These are phyloP conservation scores for Puffinus mauretanicus DNA, from an alignment of 2,113 vertebrate genomes.

Conservation along the genomic window DNA sequence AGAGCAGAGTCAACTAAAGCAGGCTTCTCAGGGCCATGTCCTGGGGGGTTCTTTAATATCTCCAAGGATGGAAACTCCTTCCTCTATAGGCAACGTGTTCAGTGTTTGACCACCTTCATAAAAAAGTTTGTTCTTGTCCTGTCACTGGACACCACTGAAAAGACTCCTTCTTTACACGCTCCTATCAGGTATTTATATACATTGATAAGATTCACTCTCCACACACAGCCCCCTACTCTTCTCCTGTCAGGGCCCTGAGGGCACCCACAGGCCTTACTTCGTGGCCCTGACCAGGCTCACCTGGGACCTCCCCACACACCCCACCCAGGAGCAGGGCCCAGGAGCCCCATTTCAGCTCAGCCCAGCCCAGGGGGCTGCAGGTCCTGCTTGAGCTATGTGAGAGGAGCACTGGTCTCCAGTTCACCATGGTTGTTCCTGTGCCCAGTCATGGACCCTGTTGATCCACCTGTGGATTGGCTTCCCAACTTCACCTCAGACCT, in stretches of 20 bases:
- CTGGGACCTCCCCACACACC: background rate
- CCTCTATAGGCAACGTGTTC: background rate
- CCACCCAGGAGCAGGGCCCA: background rate
- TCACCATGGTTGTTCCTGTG: background rate
- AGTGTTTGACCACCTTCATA: background rate
- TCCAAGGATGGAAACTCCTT: background rate
- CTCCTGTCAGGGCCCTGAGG: too few relatives aligned
- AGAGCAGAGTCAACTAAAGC: background rate
- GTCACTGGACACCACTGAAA: background rate
- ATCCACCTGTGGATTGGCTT: background rate
- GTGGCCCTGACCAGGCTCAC: background rate
- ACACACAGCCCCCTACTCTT: background rate
- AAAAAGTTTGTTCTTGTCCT: background rate
- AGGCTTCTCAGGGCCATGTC: background rate
- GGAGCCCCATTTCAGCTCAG: background rate
- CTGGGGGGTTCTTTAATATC: background rate
- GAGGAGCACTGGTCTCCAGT: background rate
- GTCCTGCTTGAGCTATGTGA: background rate
- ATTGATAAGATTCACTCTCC: background rate
- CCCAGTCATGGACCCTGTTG: background rate
- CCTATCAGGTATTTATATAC: background rate
- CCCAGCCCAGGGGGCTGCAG: background rate
- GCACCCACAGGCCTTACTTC: background rate
- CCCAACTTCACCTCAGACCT: background rate
- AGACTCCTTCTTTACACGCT: background rate